A percentile compares a stretch with the other conserved stretches of the same genome.
Evolutionary conservation across 2,797 vertebrate genomes (phyloP).

Genomic region (Sphenodon punctatus): DNA sequence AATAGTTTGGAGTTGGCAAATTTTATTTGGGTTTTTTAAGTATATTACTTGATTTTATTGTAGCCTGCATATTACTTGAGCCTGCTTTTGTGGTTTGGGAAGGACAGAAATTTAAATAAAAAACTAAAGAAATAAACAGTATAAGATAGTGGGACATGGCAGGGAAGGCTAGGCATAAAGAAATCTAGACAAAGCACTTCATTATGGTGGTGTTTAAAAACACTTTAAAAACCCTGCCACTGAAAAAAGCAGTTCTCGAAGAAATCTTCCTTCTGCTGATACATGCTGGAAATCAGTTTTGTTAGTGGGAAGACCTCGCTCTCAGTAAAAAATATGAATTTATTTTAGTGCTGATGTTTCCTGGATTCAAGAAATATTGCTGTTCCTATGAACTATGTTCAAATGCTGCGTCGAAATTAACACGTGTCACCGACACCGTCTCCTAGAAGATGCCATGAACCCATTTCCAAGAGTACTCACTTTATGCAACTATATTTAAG

Average conservation of each 20-base stretch:
- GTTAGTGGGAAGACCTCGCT: not conserved
- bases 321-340: not conserved
- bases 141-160: conserved; percentile 1
- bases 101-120: too few species aligned
- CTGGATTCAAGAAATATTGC: not conserved
- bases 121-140: too few species aligned
- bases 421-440: not conserved
- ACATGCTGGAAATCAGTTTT: not conserved
- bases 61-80: too few species aligned
- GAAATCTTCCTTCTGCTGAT: not conserved
- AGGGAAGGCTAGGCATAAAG: not conserved
- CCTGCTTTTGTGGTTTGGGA: too few species aligned
- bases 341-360: not conserved
- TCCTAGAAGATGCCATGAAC: not conserved
- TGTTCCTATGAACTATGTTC: not conserved
- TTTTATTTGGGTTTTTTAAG: too few species aligned
- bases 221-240: not conserved
- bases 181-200: conserved; percentile 1
- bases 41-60: too few species aligned
- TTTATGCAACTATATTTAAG: not conserved
- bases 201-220: not conserved
- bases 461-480: not conserved
- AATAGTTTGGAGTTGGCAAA: too few species aligned
- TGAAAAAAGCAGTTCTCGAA: conserved; percentile 23
- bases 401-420: not conserved